A percentile compares a stretch with the other conserved stretches of the same genome.
phyloP scores from a whole-genome alignment of 2,113 vertebrate species.

The Pyxicephalus adspersus region DNA sequence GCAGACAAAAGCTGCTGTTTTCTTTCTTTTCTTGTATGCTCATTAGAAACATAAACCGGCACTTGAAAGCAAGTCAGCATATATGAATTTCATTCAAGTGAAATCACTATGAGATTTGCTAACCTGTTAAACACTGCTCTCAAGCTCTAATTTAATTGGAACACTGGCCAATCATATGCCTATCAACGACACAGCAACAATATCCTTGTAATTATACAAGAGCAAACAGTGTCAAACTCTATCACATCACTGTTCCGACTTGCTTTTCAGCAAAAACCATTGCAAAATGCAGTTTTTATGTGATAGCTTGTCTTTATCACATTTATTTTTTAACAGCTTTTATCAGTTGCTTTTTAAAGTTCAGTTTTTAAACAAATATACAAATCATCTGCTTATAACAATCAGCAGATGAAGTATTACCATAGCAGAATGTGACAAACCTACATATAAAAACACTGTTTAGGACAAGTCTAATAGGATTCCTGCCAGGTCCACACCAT shows the following conservation, averaged over 20 bases:
- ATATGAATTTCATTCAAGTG: background rate
- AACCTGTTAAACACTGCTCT: conserved; percentile 1
- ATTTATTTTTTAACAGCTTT: too few relatives aligned
- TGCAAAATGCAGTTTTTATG: background rate
- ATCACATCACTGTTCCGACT: conserved; percentile 36
- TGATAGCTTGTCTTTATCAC: background rate
- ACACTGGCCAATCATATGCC: conserved; percentile 26
- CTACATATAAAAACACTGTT: too few relatives aligned
- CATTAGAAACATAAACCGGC: too few relatives aligned
- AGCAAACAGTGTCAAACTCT: conserved; percentile 51
- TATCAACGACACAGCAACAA: conserved; percentile 42
- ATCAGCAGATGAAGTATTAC: too few relatives aligned
- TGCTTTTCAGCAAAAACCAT: background rate
- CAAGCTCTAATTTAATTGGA: conserved; percentile 38
- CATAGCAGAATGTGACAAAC: too few relatives aligned
- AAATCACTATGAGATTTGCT: conserved; percentile 8
- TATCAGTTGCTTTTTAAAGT: background rate
- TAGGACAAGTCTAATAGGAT: too few relatives aligned
- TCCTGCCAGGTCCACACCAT: too few relatives aligned
- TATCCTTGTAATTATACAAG: conserved; percentile 49
- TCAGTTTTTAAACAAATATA: background rate
- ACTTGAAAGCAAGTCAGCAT: background rate
- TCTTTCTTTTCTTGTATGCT: too few relatives aligned
- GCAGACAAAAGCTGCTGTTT: too few relatives aligned
- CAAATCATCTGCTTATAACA: too few relatives aligned